A percentile compares a stretch with the other conserved stretches of the same genome.
Conservation (phyloP, 2,113 vertebrate genomes). For the Hemibagrus wyckioides region DNA sequence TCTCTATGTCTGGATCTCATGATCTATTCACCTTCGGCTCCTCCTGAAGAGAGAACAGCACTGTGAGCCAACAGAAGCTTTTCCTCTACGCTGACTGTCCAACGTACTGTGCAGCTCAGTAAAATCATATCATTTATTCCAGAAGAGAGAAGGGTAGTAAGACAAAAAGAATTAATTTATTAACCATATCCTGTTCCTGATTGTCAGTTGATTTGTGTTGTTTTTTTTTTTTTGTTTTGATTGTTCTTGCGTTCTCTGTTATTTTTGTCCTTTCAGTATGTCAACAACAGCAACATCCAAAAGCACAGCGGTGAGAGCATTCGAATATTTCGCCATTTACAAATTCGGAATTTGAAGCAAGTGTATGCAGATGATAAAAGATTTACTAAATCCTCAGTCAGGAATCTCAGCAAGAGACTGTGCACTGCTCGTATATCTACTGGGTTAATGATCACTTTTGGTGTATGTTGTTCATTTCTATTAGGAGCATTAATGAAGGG, state of each 20-base stretch:
- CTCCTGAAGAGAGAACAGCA: constrained; percentile 61
- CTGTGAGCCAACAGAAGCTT: constrained; percentile 63
- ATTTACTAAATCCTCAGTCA: neutral
- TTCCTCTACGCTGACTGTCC: constrained; percentile 55
- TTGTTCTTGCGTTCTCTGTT: constrained; percentile 24
- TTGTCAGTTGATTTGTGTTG: constrained; percentile 46
- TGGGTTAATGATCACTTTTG: neutral
- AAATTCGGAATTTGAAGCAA: constrained; percentile 13
- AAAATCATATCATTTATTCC: constrained; percentile 29
- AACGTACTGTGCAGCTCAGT: constrained; percentile 38
- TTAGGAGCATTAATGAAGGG: neutral
- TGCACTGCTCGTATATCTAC: neutral
- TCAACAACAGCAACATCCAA: constrained; percentile 50
- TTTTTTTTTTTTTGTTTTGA: constrained; percentile 16
- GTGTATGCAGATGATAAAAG: neutral
- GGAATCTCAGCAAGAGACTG: neutral
- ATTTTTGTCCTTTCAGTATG: constrained; percentile 44
- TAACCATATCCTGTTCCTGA: constrained; percentile 53
- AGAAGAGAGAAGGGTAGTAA: constrained; percentile 30
- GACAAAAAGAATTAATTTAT: constrained; percentile 67
- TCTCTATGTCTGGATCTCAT: constrained; percentile 32
- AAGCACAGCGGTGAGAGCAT: constrained; percentile 45
- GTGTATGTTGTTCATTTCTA: neutral
- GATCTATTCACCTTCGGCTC: constrained; percentile 35
- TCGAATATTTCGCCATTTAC: constrained; percentile 2